These are phyloP conservation scores for Strigamia crassipes DNA, from an alignment of 2,888 invertebrate species.

Conservation along the genomic window DNA sequence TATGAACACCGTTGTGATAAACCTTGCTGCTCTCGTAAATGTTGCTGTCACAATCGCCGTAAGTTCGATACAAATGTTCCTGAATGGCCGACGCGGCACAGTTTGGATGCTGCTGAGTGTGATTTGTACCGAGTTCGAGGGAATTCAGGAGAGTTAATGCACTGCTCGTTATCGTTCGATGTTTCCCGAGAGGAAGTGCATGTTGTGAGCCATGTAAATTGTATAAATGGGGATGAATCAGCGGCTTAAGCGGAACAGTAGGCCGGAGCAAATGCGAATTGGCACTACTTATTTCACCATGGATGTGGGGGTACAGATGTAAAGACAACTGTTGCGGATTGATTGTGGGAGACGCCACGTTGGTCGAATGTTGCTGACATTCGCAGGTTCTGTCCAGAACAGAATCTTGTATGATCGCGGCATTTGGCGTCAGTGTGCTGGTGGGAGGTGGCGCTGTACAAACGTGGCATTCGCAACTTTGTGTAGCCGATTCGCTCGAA, in stretches of 20 bases:
- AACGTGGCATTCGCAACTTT: conserved; percentile 47
- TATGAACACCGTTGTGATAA: conserved; percentile 41
- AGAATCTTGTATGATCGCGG: conserved; percentile 26
- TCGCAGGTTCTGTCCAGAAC: conserved; percentile 50
- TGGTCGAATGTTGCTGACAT: conserved; percentile 56
- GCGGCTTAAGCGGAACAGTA: conserved; percentile 53
- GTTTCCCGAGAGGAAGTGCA: conserved; percentile 1
- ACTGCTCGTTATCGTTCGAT: conserved; percentile 39
- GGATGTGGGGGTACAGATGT: conserved; percentile 50
- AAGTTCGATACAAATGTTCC: conserved; percentile 54
- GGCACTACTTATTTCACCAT: conserved; percentile 44
- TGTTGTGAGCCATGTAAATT: conserved; percentile 54
- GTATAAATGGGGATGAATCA: conserved; percentile 57
- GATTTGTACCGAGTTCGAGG: conserved; percentile 52
- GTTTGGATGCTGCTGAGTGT: conserved; percentile 45
- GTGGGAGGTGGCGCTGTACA: conserved; percentile 34
- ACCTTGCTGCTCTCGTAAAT: conserved; percentile 54
- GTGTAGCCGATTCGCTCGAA: neutral
- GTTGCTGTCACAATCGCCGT: conserved; percentile 57
- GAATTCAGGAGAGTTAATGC: neutral
- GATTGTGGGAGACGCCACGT: conserved; percentile 49
- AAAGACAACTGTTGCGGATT: conserved; percentile 45
- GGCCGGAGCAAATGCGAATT: conserved; percentile 56
- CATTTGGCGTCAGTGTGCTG: neutral
- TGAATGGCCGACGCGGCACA: conserved; percentile 49